A percentile compares a stretch with the other conserved stretches of the same genome.
These are phyloP conservation scores for Apistogramma diplotaenia DNA, from an alignment of 2,113 vertebrate genomes.

Conservation along the genomic window DNA sequence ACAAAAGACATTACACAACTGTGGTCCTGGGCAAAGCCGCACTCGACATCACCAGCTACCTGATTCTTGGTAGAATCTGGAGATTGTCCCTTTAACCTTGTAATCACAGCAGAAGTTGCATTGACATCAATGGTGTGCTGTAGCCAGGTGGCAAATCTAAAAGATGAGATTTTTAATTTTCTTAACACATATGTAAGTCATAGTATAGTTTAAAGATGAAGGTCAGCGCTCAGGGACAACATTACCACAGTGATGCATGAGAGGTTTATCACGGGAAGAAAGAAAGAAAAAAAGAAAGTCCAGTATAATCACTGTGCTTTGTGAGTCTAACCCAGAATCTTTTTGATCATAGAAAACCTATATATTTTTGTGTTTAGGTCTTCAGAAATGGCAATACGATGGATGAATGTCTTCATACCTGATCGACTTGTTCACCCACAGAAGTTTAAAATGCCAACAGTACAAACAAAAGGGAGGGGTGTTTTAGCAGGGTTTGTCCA, in stretches of 20 bases:
- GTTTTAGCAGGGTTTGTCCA: not conserved
- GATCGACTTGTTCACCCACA: not conserved
- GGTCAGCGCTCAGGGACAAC: constrained; percentile 63
- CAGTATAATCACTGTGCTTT: constrained; percentile 67
- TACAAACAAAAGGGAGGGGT: not conserved
- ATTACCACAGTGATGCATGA: constrained; percentile 51
- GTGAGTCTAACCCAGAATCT: constrained; percentile 36
- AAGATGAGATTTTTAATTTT: constrained; percentile 7
- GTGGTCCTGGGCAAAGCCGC: not conserved
- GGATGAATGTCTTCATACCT: constrained; percentile 44
- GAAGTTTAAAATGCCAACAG: not conserved
- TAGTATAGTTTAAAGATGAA: constrained; percentile 24
- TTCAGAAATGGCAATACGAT: constrained; percentile 47
- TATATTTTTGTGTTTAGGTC: constrained; percentile 34
- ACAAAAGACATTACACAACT: not conserved
- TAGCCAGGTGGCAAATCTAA: not conserved
- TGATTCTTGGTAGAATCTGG: not conserved
- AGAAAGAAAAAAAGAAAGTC: not conserved
- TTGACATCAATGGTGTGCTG: not conserved
- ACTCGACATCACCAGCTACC: not conserved
- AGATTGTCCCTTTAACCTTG: not conserved
- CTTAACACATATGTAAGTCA: not conserved
- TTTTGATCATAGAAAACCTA: constrained; percentile 8
- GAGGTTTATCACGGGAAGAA: not conserved
- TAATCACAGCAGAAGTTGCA: not conserved